These are phyloP conservation scores for Nasonia longicornis DNA, from an alignment of 1,140 invertebrate genomes.

Conservation along the genomic window DNA sequence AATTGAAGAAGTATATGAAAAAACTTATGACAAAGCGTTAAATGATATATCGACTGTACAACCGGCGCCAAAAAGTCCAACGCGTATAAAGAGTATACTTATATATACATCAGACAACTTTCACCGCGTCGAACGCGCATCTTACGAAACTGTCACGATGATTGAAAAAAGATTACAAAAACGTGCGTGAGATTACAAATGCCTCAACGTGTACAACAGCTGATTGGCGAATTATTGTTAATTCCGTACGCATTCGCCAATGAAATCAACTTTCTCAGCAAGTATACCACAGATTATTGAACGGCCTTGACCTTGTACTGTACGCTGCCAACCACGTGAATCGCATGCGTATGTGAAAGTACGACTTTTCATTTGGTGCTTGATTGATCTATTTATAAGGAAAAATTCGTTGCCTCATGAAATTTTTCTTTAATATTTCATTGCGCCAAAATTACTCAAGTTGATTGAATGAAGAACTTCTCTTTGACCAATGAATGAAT, in stretches of 20 bases:
- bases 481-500: background rate
- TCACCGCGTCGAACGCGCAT: too few relatives aligned
- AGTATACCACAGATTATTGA: background rate
- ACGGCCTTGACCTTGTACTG: conserved; percentile 34
- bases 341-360: background rate
- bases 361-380: background rate
- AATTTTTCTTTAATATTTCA: background rate
- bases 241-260: background rate
- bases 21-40: too few relatives aligned
- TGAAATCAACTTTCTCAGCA: conserved; percentile 15
- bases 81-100: too few relatives aligned
- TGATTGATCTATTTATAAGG: background rate
- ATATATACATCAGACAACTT: too few relatives aligned
- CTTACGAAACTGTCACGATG: background rate
- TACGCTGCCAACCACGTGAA: background rate
- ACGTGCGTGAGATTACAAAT: too few relatives aligned
- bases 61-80: too few relatives aligned
- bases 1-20: too few relatives aligned
- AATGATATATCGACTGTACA: too few relatives aligned
- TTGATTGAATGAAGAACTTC: background rate
- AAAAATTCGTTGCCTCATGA: background rate
- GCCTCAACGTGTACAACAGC: too few relatives aligned
- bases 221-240: too few relatives aligned
- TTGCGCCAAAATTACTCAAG: background rate
- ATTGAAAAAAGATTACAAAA: background rate